Evolutionary conservation across 2,797 vertebrate genomes (phyloP), one percentile per base, ranked within the genome.

Genomic region (Pseudochaenichthys georgianus): DNA sequence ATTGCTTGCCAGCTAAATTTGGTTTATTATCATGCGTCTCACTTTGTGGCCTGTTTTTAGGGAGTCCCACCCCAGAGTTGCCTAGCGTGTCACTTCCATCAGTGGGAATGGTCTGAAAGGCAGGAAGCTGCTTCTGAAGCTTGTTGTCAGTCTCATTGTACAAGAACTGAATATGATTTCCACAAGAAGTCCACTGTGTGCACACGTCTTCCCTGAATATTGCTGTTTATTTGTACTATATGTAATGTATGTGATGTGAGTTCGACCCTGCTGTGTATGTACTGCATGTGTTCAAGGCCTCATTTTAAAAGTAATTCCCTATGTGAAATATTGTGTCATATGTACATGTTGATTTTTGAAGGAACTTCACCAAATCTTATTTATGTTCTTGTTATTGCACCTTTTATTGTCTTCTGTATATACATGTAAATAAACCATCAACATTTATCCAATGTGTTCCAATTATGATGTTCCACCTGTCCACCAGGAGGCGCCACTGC

Each of bases 341-440:
- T 83, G 73, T 88, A 85, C 70, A 80, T 90, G 66, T 82, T 77
- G 69, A 67, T 60, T 76, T 77, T 72, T 66, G 23, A 73, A 70
- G 72, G 19, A 64, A 51, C 47, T 73, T 55, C 61, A 70, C 47
- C 19, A 15, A 46, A 78, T 73, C 3, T 69, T 91, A 71, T 88
- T 88, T 88, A 87, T 88, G 59, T 89, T 67, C 0, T 64, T 83
- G 60, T 77, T 74, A 68, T 74, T 51, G 54, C 75, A 87, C 54
- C 43, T 23, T 38, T 57, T 85, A 57, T 75, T 81, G 67, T 82
- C 71, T 64, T 84, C 42, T 88, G 87, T 85, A 90, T 70, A 91
- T 88, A 85, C 15, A 23, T 95, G 94, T 95, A 94, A 95, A 95
- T 95, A 95, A 95, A 95, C 57, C 72, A 73, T 84, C 46, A 62